Conservation (phyloP, 2,113 vertebrate genomes). For the Aspiorhynchus laticeps region DNA sequence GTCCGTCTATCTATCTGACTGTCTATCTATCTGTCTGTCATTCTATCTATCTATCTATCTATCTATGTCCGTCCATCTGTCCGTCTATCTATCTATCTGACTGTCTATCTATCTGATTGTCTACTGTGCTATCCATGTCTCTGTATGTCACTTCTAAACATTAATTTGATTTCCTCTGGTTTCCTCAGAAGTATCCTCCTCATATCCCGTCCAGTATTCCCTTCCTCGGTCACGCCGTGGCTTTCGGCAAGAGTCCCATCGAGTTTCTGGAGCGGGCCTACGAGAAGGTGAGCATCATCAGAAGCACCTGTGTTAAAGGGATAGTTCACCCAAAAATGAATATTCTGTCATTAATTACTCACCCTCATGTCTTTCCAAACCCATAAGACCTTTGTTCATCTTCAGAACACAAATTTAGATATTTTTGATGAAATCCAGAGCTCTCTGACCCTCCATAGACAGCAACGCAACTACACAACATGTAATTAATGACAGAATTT, state of each 20-base stretch:
- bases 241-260: constrained; percentile 94
- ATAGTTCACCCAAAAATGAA: too few species aligned
- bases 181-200: constrained; percentile 86
- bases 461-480: too few species aligned
- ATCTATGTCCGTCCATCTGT: too few species aligned
- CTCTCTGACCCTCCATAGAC: too few species aligned
- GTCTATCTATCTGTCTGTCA: background rate
- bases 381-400: too few species aligned
- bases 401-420: too few species aligned
- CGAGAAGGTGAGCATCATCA: constrained; percentile 80
- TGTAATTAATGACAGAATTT: too few species aligned
- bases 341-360: too few species aligned
- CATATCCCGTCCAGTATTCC: constrained; percentile 89
- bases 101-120: background rate
- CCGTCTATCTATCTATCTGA: too few species aligned
- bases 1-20: too few species aligned
- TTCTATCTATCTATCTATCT: background rate
- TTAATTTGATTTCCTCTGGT: constrained; percentile 36
- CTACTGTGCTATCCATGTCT: background rate
- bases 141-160: background rate
- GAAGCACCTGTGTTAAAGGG: background rate
- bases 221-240: constrained; percentile 91
- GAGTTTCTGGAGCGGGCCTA: constrained; percentile 95
- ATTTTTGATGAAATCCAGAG: too few species aligned
- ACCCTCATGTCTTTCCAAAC: too few species aligned